phyloP scores from a whole-genome alignment of 2,888 invertebrate genomes.

The Phengaris alcon region DNA sequence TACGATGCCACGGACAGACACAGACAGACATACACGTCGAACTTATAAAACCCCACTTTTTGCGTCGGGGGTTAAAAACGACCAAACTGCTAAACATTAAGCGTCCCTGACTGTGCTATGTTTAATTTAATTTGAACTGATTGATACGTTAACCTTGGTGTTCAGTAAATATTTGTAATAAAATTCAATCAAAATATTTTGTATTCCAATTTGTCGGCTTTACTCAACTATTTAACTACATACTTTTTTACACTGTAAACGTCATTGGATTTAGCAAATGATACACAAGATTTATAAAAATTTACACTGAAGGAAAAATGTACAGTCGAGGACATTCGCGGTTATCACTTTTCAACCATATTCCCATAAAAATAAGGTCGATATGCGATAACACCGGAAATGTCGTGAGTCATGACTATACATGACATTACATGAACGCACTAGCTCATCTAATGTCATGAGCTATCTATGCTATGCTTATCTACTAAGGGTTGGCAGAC shows the following conservation, averaged over 20 bases:
- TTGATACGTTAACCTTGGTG: neutral
- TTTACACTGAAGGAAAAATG: neutral
- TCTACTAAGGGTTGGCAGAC: neutral
- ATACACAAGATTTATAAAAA: neutral
- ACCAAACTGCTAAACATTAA: too few species aligned
- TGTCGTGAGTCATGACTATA: too few species aligned
- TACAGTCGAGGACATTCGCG: neutral
- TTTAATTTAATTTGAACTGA: neutral
- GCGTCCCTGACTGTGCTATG: neutral
- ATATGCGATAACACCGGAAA: neutral
- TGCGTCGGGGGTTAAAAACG: too few species aligned
- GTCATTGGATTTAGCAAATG: neutral
- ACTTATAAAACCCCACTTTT: too few species aligned
- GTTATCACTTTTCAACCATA: neutral
- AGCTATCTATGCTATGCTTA: too few species aligned
- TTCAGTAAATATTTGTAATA: neutral
- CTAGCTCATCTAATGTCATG: neutral
- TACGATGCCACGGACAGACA: too few species aligned
- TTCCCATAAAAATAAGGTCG: neutral
- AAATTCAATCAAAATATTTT: neutral
- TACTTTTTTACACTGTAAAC: too few species aligned
- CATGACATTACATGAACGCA: too few species aligned
- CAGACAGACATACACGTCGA: too few species aligned
- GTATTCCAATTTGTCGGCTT: neutral
- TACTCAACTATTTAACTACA: neutral